Base-by-base conservation (phyloP, 2,113 vertebrate species). In the Zosterops borbonicus region DNA sequence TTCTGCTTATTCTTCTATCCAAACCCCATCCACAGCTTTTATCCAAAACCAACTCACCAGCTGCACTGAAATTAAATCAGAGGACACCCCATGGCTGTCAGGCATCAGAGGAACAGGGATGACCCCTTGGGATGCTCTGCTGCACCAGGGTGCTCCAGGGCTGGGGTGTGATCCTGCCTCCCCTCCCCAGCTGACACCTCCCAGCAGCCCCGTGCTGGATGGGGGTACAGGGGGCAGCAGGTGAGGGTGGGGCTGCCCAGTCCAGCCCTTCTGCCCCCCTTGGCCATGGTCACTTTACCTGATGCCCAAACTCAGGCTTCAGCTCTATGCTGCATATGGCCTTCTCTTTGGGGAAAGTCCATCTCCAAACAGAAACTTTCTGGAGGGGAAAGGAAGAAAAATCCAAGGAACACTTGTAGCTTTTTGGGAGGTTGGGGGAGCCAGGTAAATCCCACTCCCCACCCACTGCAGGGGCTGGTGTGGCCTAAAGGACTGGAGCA, bases 361-460 rank as follows among this genome's bases (percentile, higher is more conserved):
- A 99, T 49, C 98, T 98, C 99, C 99, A 99, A 85, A 99, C 97
- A 91, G 97, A 98, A 23, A 99, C 96, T 89, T 96, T 92, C 99
- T 99, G 87, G 11, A 29, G 52, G 6, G 47, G 58, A 64, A 75
- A 18, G 42, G 44, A 39, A 90, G 21, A 83, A 90, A 78, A 89
- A 78, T 23, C 19, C 35, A 52, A 42, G 39, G 41, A 29, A 71
- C 1, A 3, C 31, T 24, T 27, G 29, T 47, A 74, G 22, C 6
- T 68, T 70, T 58, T 27, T 53, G 31, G 15, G 31, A 77, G 33
- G 22, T 14, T 28, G 5, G 22, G 23, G 29, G 8, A 60, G 16
- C 9, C 19, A 20, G 19, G 15, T 29, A 44, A 87, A 55, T 20
- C 44, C 59, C 29, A 18, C 44, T 56, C 12, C 35, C 31, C 29